Evolutionary conservation across 2,888 invertebrate species (phyloP).

Genomic region (Cryptus armator): DNA sequence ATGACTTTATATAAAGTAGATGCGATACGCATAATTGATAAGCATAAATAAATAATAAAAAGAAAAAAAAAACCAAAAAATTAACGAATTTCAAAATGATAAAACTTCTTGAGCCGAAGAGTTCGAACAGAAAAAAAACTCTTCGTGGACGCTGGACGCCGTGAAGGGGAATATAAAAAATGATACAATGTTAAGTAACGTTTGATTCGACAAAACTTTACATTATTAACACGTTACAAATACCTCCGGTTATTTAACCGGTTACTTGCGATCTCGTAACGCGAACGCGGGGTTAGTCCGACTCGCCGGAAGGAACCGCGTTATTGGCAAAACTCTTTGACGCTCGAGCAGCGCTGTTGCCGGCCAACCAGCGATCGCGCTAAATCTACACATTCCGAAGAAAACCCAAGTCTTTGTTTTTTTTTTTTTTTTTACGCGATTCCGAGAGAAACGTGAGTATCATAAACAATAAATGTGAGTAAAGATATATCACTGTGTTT

Average conservation of each 20-base stretch:
- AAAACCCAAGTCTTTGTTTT: background rate
- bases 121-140: background rate
- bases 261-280: background rate
- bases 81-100: background rate
- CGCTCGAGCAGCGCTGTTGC: background rate
- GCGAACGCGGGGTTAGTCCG: background rate
- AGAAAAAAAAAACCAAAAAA: background rate
- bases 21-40: slow-evolving; percentile 33
- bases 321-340: background rate
- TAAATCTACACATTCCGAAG: background rate
- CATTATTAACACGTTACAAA: background rate
- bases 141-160: no score
- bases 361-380: slow-evolving; percentile 9
- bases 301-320: background rate
- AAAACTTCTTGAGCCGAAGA: background rate
- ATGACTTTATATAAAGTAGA: slow-evolving; percentile 32
- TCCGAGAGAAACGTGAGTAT: slow-evolving; percentile 49
- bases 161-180: no score
- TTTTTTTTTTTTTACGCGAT: background rate
- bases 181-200: background rate
- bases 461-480: slow-evolving; percentile 60
- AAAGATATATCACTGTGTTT: slow-evolving; percentile 1
- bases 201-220: background rate
- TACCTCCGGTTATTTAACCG: background rate
- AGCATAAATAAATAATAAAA: slow-evolving; percentile 23